phyloP scores from a whole-genome alignment of 2,888 invertebrate genomes.

The Tachina fera region DNA sequence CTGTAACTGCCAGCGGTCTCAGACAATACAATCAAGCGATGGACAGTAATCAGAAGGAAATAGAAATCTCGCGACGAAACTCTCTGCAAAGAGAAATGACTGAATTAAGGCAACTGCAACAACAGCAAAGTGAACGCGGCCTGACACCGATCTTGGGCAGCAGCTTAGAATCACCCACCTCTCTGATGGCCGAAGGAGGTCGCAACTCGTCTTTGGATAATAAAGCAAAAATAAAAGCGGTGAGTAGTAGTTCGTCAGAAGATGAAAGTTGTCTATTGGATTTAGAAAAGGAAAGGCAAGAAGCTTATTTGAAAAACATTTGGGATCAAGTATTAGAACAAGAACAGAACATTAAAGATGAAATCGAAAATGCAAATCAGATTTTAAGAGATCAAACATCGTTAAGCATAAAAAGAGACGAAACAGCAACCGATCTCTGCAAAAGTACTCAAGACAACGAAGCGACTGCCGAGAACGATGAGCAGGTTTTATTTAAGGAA shows the following conservation, averaged over 20 bases:
- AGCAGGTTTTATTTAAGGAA: constrained; percentile 7
- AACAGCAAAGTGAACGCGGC: constrained; percentile 74
- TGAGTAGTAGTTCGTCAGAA: constrained; percentile 79
- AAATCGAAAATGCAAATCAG: constrained; percentile 38
- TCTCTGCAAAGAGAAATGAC: constrained; percentile 78
- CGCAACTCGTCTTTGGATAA: constrained; percentile 16
- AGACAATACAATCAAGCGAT: constrained; percentile 83
- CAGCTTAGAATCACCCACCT: constrained; percentile 73
- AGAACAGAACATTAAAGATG: constrained; percentile 68
- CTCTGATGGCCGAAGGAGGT: constrained; percentile 60
- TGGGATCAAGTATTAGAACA: constrained; percentile 79
- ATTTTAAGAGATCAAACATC: constrained; percentile 1
- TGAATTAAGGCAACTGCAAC: constrained; percentile 74
- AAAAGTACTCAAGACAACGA: constrained; percentile 31
- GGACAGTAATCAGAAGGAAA: constrained; percentile 73
- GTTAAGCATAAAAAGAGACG: constrained; percentile 1
- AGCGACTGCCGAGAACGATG: constrained; percentile 14
- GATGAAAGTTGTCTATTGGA: constrained; percentile 76
- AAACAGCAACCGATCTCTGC: constrained; percentile 3
- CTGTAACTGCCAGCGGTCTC: constrained; percentile 95
- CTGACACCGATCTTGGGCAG: constrained; percentile 76
- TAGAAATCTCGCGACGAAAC: constrained; percentile 76
- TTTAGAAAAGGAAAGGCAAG: constrained; percentile 73
- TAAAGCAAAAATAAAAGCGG: constrained; percentile 76
- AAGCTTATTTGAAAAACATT: constrained; percentile 76